Evolutionary conservation across 2,113 vertebrate genomes (phyloP).

Genomic region (Garra rufa): DNA sequence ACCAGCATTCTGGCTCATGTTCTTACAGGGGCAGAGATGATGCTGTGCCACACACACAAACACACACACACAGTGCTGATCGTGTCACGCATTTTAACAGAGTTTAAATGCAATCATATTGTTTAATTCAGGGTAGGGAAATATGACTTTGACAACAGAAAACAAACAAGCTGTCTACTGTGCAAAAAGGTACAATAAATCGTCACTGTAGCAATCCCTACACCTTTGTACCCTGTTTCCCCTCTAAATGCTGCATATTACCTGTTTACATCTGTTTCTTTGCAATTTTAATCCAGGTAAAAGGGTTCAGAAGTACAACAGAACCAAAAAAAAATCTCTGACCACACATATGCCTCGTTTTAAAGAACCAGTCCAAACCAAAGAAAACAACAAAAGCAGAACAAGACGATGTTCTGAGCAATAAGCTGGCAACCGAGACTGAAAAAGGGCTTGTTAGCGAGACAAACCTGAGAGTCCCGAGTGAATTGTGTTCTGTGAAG

Average conservation of each 20-base stretch:
- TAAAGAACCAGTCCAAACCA: neutral
- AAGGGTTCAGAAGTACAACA: neutral
- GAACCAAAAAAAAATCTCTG: neutral
- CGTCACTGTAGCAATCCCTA: too few relatives aligned
- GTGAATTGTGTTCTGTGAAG: neutral
- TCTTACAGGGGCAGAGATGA: neutral
- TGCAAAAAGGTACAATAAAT: too few relatives aligned
- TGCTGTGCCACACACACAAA: neutral
- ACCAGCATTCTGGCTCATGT: conserved; percentile 3
- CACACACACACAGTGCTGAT: neutral
- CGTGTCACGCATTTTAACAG: neutral
- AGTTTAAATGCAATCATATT: neutral
- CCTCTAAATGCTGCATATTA: too few relatives aligned
- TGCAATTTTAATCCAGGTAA: neutral
- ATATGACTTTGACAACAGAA: neutral
- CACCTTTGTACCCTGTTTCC: neutral
- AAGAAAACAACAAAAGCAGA: neutral
- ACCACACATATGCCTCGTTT: neutral
- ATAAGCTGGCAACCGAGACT: neutral
- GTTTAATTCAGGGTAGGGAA: neutral
- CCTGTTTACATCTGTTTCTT: too few relatives aligned
- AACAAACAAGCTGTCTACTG: too few relatives aligned
- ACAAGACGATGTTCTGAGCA: neutral
- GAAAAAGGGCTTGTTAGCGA: conserved; percentile 1
- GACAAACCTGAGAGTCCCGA: neutral